Evolutionary conservation across 1,140 invertebrate genomes (phyloP), one percentile per base, ranked within the genome.

Genomic region (Drosophila virilis): DNA sequence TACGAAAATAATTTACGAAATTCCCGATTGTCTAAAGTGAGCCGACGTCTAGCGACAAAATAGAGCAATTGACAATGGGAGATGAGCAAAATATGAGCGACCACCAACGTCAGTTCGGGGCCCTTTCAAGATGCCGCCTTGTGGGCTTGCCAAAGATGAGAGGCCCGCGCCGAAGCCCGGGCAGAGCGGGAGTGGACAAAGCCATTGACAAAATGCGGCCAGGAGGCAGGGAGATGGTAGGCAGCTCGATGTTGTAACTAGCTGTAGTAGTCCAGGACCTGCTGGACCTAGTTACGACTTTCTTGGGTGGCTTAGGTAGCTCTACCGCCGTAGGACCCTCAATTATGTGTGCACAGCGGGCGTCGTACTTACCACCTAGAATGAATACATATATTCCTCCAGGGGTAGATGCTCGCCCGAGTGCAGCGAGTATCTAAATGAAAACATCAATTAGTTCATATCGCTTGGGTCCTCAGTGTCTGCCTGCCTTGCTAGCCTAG

Each of bases 271-370:
- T 28, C 22, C 22, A 5, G 40, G 50, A 42, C 65, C 45, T 73
- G 50, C 38, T 70, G n/a, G 66, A 38, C 72, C 73, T 80, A 89
- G 77, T 88, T 89, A 74, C 48, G 65, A 69, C 35, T 60, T 37
- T 67, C 75, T 66, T 77, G 83, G 73, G 65, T 89, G 77, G 77
- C 32, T 61, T 77, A 57, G 59, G 70, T 74, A 74, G 59, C 42
- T 45, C 60, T 62, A 58, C 55, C 78, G 66, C 35, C 50, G 67
- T 52, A 43, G 79, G 45, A 64, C 59, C 57, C 75, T 79, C 80
- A 90, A 91, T 91, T 91, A 91, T 90, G 80, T 91, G 83, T 91
- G 83, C 90, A 76, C 90, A 91, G 90, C 90, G 83, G 90, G 90
- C 78, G 90, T 91, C 76, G 69, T 67, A 90, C 86, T 85, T 91